Percentiles rank a stretch among this genome's conserved stretches.
Conservation (phyloP, 2,113 vertebrate genomes). For the Chloroceryle aenea region DNA sequence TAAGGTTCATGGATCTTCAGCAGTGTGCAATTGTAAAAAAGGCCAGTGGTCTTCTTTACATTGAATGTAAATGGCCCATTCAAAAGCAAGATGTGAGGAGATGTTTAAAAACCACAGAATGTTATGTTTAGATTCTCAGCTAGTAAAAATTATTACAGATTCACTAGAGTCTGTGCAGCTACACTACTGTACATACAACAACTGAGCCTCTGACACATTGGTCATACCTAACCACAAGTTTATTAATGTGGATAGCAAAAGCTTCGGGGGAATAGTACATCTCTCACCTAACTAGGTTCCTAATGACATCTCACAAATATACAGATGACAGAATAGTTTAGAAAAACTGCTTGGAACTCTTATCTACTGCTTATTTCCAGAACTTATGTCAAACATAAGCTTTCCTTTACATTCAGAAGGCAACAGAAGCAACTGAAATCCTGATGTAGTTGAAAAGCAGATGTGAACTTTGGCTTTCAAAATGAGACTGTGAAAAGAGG, state of each 20-base stretch:
- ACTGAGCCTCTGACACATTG: background rate
- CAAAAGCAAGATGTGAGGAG: background rate
- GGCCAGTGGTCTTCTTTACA: too few relatives aligned
- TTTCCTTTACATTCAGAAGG: background rate
- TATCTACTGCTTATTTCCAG: background rate
- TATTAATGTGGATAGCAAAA: background rate
- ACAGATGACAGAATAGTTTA: background rate
- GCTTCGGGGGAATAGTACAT: background rate
- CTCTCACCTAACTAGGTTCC: background rate
- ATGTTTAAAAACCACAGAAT: background rate
- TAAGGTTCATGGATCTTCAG: background rate
- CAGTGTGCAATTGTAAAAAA: background rate
- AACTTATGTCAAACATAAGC: background rate
- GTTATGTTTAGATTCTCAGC: background rate
- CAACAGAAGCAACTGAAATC: background rate
- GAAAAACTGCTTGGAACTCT: background rate
- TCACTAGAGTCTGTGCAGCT: background rate
- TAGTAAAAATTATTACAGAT: background rate
- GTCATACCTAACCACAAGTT: background rate
- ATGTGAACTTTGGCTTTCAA: background rate
- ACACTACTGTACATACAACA: background rate
- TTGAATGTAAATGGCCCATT: background rate
- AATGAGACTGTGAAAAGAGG: background rate
- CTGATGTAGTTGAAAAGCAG: background rate
- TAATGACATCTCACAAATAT: slow-evolving; percentile 5